Percentiles rank a stretch among this genome's conserved stretches.
These are phyloP conservation scores for Blennius ocellaris DNA, from an alignment of 2,113 vertebrate species.

Conservation along the genomic window DNA sequence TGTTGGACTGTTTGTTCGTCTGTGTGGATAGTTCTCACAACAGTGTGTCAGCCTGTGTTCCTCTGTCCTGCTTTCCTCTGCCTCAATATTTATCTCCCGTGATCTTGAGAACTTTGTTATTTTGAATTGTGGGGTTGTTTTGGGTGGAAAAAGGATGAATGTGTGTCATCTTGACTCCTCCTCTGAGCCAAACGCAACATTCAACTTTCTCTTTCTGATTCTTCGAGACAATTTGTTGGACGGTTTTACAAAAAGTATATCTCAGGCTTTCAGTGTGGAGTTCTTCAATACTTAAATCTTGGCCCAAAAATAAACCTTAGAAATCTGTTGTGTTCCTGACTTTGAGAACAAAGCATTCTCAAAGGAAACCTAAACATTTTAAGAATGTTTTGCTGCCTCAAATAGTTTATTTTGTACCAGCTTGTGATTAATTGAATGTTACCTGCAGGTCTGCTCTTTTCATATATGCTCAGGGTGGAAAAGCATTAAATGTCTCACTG, in stretches of 20 bases:
- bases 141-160: too few relatives aligned
- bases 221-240: conserved; percentile 10
- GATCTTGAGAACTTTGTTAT: too few relatives aligned
- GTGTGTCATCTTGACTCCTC: too few relatives aligned
- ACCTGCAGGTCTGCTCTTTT: neutral
- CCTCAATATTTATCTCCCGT: too few relatives aligned
- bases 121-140: too few relatives aligned
- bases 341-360: conserved; percentile 1
- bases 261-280: conserved; percentile 11
- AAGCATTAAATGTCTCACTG: conserved; percentile 4
- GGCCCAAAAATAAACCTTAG: conserved; percentile 9
- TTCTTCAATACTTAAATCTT: conserved; percentile 12
- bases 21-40: too few relatives aligned
- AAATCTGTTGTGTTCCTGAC: neutral
- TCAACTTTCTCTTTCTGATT: conserved; percentile 19
- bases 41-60: too few relatives aligned
- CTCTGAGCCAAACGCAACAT: too few relatives aligned
- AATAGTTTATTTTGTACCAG: neutral
- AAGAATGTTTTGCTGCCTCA: neutral
- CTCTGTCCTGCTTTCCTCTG: too few relatives aligned
- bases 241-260: conserved; percentile 4
- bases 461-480: neutral
- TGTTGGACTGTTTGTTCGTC: too few relatives aligned
- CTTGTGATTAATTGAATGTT: neutral
- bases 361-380: neutral